Percentiles rank a stretch among this genome's conserved stretches.
Conservation (phyloP, 1,140 invertebrate genomes). For the honey bee (Apis mellifera) region DNA sequence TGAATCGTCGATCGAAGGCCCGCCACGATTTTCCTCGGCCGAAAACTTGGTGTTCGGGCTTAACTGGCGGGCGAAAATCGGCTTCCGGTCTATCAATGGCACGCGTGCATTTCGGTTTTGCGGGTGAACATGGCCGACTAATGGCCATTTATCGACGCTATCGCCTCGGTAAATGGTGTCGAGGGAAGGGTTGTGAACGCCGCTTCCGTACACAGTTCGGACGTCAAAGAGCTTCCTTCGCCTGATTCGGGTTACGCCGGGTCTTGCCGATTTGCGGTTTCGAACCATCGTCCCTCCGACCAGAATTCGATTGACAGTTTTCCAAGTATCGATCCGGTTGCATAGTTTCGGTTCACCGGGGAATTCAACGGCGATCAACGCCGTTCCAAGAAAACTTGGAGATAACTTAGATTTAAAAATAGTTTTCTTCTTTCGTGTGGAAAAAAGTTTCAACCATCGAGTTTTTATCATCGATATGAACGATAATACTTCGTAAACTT, state of each 20-base stretch:
- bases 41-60: slow-evolving; percentile 35
- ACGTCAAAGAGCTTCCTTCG: slow-evolving; percentile 48
- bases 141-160: slow-evolving; percentile 51
- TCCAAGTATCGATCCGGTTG: slow-evolving; percentile 37
- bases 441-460: no score
- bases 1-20: background rate
- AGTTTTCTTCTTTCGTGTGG: no score
- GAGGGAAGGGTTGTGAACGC: slow-evolving; percentile 26
- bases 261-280: slow-evolving; percentile 50
- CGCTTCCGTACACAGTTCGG: slow-evolving; percentile 39
- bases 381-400: background rate
- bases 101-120: slow-evolving; percentile 50
- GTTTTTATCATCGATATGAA: no score
- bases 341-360: background rate
- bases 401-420: no score
- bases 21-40: slow-evolving; percentile 9
- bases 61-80: slow-evolving; percentile 32
- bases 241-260: slow-evolving; percentile 21
- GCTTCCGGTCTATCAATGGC: slow-evolving; percentile 51
- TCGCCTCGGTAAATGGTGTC: slow-evolving; percentile 41
- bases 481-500: no score
- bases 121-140: slow-evolving; percentile 43
- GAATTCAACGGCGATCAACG: background rate
- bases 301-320: slow-evolving; percentile 45
- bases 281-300: slow-evolving; percentile 15